A percentile compares a stretch with the other conserved stretches of the same genome.
Conservation (phyloP, 2,113 vertebrate genomes). For the Chloropsis cyanopogon region DNA sequence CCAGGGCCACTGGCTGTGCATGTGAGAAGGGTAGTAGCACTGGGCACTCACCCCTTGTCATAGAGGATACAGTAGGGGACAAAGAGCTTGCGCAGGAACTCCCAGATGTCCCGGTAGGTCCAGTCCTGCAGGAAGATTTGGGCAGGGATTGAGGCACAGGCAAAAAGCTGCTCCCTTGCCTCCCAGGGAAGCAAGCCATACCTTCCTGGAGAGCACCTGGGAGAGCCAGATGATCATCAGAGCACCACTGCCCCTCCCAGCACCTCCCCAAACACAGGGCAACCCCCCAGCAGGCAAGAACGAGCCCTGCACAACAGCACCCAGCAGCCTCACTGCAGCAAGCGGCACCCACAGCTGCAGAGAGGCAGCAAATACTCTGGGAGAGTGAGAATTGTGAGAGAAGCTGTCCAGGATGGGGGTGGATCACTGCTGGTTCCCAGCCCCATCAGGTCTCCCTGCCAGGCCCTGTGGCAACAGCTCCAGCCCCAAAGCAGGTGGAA, state of each 20-base stretch:
- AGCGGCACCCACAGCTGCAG: neutral
- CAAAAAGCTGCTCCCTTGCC: neutral
- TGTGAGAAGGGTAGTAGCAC: neutral
- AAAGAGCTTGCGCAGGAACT: slow-evolving; percentile 86
- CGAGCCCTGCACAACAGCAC: neutral
- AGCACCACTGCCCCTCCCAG: neutral
- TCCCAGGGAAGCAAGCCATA: neutral
- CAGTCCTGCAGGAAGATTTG: slow-evolving; percentile 80
- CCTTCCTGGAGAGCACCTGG: neutral
- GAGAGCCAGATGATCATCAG: neutral
- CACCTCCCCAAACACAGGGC: neutral
- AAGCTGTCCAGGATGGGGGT: neutral
- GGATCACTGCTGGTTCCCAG: neutral
- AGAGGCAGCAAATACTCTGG: neutral
- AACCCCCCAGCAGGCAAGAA: neutral
- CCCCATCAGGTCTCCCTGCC: fast-evolving
- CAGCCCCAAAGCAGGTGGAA: neutral
- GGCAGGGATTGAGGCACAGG: neutral
- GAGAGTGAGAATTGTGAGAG: neutral
- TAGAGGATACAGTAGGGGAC: slow-evolving; percentile 95
- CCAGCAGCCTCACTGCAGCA: neutral
- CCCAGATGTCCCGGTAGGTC: slow-evolving; percentile 96
- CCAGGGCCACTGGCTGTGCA: neutral
- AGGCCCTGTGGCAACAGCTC: neutral
- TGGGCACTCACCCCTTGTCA: slow-evolving; percentile 85